Evolutionary conservation across 64 coral and sea anemone species (phyloP), one percentile per base, ranked within the genome.

Genomic region (Cladopsammia gracilis): DNA sequence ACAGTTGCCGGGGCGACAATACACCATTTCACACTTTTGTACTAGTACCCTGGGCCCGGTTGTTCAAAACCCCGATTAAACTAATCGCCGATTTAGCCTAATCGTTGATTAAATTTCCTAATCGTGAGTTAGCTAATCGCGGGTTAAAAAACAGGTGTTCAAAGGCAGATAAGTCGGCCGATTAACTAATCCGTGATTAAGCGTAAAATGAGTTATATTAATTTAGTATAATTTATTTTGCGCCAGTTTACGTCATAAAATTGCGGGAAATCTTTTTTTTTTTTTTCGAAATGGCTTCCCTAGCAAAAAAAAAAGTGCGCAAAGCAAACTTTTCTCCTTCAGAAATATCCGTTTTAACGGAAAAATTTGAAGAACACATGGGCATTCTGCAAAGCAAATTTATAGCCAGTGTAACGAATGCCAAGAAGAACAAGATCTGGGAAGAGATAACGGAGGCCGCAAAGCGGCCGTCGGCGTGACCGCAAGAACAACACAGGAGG

Each of bases 1-100:
- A 34, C 34, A 34, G 34, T 34, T 34, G 2, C 34, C 34, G 2
- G 34, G 34, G 34, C 34, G 34, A 34, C 34, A 34, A 34, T 34
- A 2, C 34, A 34, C 34, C 34, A 34, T 1, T 34, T 34, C 34
- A 34, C 34, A 34, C 34, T 34, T 34, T 34, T 34, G 34, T 2
- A 34, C 34, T 34, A 34, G 34, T 34, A 34, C 34, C 34, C 34
- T 34, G 66, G 66, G 66, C 66, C 22, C n/a, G 66, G 66, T 70
- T 70, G 66, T 70, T 70, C 78, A 82, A 82, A 82, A 82, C 78
- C 78, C 52, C 51, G 78, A 81, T 81, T 81, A 81, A 81, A 81
- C 52, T 81, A 59, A 81, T 81, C 78, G 50, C 52, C 23, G 51
- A 59, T 82, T 82, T 53, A 43, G 49, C 46, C 78, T 52, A 82